Evolutionary conservation across 2,113 vertebrate genomes (phyloP).

Genomic region (Leptobrachium ailaonicum): DNA sequence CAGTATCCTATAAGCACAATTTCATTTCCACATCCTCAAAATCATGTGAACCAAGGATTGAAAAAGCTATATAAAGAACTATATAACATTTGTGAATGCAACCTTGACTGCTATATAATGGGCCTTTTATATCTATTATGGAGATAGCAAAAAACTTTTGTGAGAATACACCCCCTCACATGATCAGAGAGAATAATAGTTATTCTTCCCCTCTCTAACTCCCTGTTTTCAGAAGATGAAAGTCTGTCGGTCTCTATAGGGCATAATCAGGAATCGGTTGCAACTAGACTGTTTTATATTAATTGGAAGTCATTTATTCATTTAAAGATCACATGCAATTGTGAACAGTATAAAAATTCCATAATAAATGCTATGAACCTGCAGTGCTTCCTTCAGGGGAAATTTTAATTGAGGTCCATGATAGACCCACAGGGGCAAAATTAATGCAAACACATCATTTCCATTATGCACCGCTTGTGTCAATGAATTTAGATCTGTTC

Average conservation of each 20-base stretch:
- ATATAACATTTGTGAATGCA: no score
- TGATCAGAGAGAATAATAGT: no score
- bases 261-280: not conserved
- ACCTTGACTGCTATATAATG: no score
- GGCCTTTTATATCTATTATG: no score
- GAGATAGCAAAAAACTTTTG: no score
- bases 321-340: constrained; percentile 13
- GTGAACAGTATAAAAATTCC: constrained; percentile 12
- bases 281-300: constrained; percentile 2
- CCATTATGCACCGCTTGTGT: constrained; percentile 10
- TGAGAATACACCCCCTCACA: no score
- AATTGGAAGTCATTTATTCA: constrained; percentile 32
- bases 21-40: not conserved
- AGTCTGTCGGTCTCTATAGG: no score
- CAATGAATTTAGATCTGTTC: not conserved
- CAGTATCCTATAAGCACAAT: constrained; percentile 13
- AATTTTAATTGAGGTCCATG: constrained; percentile 31
- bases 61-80: no score
- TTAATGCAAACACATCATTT: constrained; percentile 21
- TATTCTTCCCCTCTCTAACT: no score
- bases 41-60: no score
- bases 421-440: constrained; percentile 15
- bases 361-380: constrained; percentile 21
- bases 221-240: no score
- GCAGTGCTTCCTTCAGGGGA: constrained; percentile 18